These are phyloP conservation scores for Anguilla rostrata DNA, from an alignment of 2,113 vertebrate genomes.

Conservation along the genomic window DNA sequence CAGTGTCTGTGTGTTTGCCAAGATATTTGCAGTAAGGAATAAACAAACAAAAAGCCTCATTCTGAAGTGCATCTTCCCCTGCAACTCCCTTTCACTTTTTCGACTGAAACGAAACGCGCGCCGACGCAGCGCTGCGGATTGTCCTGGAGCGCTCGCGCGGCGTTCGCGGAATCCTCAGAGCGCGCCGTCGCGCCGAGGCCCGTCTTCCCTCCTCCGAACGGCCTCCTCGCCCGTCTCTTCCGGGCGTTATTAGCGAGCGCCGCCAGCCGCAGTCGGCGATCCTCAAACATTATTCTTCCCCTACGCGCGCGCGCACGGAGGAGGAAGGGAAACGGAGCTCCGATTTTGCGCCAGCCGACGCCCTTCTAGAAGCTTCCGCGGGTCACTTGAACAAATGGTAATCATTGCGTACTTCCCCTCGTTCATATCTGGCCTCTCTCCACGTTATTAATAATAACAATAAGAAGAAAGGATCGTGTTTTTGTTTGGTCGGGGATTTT, in stretches of 20 bases:
- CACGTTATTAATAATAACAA: conserved; percentile 30
- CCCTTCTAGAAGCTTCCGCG: conserved; percentile 15
- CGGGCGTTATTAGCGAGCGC: conserved; percentile 59
- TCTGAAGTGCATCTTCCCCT: conserved; percentile 65
- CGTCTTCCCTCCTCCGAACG: conserved; percentile 50
- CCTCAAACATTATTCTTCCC: conserved; percentile 40
- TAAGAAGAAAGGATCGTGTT: conserved; percentile 32
- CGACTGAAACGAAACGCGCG: conserved; percentile 67
- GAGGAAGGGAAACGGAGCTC: conserved; percentile 10
- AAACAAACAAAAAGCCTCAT: conserved; percentile 49
- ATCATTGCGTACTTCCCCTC: conserved; percentile 7
- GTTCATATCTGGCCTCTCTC: conserved; percentile 7
- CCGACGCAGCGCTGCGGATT: conserved; percentile 51
- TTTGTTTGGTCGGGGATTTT: conserved; percentile 22
- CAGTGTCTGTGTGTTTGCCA: conserved; percentile 73
- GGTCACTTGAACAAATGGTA: conserved; percentile 27
- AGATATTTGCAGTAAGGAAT: conserved; percentile 55
- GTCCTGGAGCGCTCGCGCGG: conserved; percentile 43
- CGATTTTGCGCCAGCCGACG: background rate
- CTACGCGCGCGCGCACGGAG: conserved; percentile 1
- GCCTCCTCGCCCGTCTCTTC: conserved; percentile 42
- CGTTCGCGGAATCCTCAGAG: conserved; percentile 32
- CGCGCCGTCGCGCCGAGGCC: conserved; percentile 35
- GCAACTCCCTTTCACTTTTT: conserved; percentile 42
- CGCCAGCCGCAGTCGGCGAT: conserved; percentile 46